Percentiles rank a stretch among this genome's conserved stretches.
These are phyloP conservation scores for Drosophila dives DNA, from an alignment of 2,888 invertebrate genomes.

Conservation along the genomic window DNA sequence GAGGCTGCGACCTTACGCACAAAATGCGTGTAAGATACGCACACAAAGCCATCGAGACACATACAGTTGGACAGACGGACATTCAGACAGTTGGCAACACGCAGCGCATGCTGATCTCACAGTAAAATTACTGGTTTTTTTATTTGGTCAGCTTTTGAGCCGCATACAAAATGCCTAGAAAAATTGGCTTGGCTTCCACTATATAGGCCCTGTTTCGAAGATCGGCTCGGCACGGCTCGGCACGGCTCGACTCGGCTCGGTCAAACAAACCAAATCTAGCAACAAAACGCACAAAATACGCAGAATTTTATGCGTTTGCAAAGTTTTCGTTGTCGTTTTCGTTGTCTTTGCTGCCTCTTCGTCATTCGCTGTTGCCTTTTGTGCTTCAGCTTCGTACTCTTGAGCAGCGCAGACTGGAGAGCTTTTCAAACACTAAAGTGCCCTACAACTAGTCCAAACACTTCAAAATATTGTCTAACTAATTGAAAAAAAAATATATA, in stretches of 20 bases:
- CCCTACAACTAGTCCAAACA: slow-evolving; percentile 40
- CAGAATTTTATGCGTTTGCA: slow-evolving; percentile 78
- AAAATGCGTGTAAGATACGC: slow-evolving; percentile 69
- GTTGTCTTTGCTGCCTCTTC: slow-evolving; percentile 15
- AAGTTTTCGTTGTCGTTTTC: slow-evolving; percentile 68
- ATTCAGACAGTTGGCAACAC: slow-evolving; percentile 52
- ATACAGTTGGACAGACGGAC: slow-evolving; percentile 2
- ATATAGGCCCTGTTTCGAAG: slow-evolving; percentile 48
- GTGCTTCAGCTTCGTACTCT: slow-evolving; percentile 52
- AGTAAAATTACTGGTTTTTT: slow-evolving; percentile 63
- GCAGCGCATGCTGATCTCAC: slow-evolving; percentile 74
- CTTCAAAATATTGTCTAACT: slow-evolving; percentile 18
- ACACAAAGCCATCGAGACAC: slow-evolving; percentile 18
- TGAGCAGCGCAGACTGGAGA: slow-evolving; percentile 29
- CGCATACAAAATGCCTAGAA: slow-evolving; percentile 38
- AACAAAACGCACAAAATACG: slow-evolving; percentile 43
- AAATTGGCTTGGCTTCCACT: slow-evolving; percentile 34
- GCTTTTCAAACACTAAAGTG: slow-evolving; percentile 34
- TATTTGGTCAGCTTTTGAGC: slow-evolving; percentile 18
- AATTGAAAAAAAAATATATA: slow-evolving; percentile 19
- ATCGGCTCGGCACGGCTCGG: slow-evolving; percentile 42
- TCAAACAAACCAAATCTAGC: slow-evolving; percentile 51
- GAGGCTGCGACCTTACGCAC: slow-evolving; percentile 75
- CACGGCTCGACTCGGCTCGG: slow-evolving; percentile 41
- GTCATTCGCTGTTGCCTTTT: slow-evolving; percentile 45